phyloP scores from a whole-genome alignment of 1,140 invertebrate genomes.

The Polypedilum pembai region DNA sequence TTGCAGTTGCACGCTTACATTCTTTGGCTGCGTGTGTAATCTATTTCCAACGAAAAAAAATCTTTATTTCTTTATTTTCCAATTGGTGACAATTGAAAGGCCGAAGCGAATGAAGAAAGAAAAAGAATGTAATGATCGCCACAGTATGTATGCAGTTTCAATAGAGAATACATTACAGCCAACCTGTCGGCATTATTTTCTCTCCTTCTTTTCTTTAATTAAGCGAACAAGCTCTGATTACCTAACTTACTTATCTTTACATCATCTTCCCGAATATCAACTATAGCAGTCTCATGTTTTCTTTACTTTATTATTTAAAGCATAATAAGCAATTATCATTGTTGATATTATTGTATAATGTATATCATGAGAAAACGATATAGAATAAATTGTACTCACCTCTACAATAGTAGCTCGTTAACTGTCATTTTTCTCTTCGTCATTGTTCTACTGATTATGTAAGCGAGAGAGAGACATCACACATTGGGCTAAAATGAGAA shows the following conservation, averaged over 20 bases:
- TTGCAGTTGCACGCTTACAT: background rate
- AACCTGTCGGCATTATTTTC: background rate
- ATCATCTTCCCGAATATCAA: too few species aligned
- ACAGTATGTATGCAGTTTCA: background rate
- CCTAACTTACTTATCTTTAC: background rate
- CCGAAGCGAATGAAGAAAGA: background rate
- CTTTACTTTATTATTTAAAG: background rate
- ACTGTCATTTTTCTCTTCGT: background rate
- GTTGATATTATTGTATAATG: background rate
- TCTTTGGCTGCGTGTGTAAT: background rate
- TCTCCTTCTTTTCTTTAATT: background rate
- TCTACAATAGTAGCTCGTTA: background rate
- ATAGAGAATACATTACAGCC: background rate
- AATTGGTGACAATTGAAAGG: constrained; percentile 20
- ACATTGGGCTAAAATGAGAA: background rate
- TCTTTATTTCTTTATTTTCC: constrained; percentile 22
- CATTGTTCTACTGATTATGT: background rate
- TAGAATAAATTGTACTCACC: background rate
- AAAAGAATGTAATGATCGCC: background rate
- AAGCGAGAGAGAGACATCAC: background rate
- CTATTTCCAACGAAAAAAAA: background rate
- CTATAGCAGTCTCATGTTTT: background rate
- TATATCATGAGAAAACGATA: constrained; percentile 12
- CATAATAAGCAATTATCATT: background rate
- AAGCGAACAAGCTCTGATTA: constrained; percentile 18